Base-by-base conservation (phyloP, 1,140 invertebrate genomes). In the Trichogramma pretiosum region DNA sequence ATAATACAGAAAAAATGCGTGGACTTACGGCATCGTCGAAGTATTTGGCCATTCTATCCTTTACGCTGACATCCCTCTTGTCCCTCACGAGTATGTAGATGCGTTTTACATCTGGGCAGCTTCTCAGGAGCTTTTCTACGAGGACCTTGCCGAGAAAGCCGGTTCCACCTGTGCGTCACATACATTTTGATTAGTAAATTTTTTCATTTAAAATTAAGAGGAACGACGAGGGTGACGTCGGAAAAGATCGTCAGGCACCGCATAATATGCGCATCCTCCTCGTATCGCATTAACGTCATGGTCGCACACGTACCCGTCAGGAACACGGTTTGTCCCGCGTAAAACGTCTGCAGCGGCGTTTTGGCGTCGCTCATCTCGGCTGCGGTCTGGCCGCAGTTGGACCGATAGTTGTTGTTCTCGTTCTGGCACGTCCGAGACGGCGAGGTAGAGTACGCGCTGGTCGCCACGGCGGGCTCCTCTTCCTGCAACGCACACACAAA, bases 71-170 rank as follows among this genome's bases (percentile, higher is more conserved):
- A 4, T 82, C 83, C 63, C 84, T 83, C 66, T 93, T 93, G 7
- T 79, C 72, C 51, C 91, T 74, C 53, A 93, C 78, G 41, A 94
- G 68, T 39, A 93, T 57, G 62, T 89, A 93, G 42, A 96, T 80
- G 55, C 69, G 81, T 37, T 79, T 74, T 11, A 93, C 56, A 24
- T 79, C 77, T 14, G 82, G 80, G 64, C 85, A 87, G 22, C 73
- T 80, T 52, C 87, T 73, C 14, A 93, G 72, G n/a, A 94, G 63
- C 70, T 93, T 93, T 67, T 93, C 88, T 14, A 93, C 76, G 5
- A 93, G 70, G 18, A 90, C 82, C 71, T 93, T 92, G 3, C 89
- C 90, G 61, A 93, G 76, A 62, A 93, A 93, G 3, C 89, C 89
- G 1, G 87, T 90, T 2, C 80, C 81, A 17, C 83, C 83, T 36